These are phyloP conservation scores for Leucoraja erinaceus DNA, from an alignment of 2,113 vertebrate genomes.

Conservation along the genomic window DNA sequence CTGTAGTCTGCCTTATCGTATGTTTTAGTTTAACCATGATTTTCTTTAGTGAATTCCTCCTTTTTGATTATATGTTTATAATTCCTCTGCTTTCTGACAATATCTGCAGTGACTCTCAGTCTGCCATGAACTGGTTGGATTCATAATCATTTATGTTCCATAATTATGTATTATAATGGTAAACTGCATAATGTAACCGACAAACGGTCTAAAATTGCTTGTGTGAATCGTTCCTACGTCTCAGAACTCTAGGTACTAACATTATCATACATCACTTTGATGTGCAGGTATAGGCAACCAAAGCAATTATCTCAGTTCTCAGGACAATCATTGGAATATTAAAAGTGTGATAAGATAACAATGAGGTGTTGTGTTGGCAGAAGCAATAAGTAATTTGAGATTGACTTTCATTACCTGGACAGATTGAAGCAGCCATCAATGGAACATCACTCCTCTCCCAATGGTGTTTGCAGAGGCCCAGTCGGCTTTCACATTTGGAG, in stretches of 20 bases:
- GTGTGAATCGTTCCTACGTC: not conserved
- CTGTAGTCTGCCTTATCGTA: not conserved
- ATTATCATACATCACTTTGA: not conserved
- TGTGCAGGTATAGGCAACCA: not conserved
- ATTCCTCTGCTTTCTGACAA: not conserved
- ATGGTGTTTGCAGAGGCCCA: not conserved
- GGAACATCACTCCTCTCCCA: not conserved
- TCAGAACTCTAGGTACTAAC: not conserved
- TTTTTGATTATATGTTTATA: not conserved
- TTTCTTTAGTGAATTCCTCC: not conserved
- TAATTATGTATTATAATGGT: not conserved
- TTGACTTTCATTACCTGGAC: no score
- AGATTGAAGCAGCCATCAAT: not conserved
- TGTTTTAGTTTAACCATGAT: not conserved
- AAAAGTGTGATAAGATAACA: not conserved
- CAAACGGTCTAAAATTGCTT: not conserved
- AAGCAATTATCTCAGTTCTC: not conserved
- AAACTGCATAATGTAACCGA: not conserved
- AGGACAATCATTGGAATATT: not conserved
- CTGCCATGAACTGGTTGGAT: not conserved
- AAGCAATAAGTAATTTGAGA: not conserved
- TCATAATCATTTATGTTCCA: not conserved
- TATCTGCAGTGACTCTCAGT: not conserved
- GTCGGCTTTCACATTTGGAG: not conserved
- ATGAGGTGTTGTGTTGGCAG: not conserved